Evolutionary conservation across 2,113 vertebrate species (phyloP).

Genomic region (Paraplagusia blochii): DNA sequence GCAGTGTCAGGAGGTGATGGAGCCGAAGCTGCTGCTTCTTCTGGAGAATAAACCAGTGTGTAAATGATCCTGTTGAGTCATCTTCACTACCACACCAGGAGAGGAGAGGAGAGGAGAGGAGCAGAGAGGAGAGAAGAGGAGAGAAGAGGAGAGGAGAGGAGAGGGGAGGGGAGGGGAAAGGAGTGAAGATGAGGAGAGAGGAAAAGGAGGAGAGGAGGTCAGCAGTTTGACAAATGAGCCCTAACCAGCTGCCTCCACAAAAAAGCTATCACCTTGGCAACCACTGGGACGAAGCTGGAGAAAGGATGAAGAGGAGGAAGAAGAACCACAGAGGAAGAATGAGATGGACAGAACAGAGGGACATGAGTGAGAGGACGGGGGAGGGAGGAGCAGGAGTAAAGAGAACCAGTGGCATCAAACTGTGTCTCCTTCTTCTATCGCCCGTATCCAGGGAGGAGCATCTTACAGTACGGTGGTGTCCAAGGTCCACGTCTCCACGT

Average conservation of each 20-base stretch:
- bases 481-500: too few relatives aligned
- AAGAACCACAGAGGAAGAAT: neutral
- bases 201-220: conserved; percentile 32
- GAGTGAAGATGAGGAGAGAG: neutral
- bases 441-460: too few relatives aligned
- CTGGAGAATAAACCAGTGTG: neutral
- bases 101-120: neutral
- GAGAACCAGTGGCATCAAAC: neutral
- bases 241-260: conserved; percentile 59
- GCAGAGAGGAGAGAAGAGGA: neutral
- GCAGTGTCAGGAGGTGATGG: neutral
- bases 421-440: conserved; percentile 6
- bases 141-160: too few relatives aligned
- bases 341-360: neutral
- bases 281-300: conserved; percentile 36
- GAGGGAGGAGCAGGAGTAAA: neutral
- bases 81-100: conserved; percentile 1
- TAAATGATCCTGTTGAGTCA: conserved; percentile 13
- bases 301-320: neutral
- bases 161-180: neutral
- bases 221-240: conserved; percentile 56
- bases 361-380: conserved; percentile 16
- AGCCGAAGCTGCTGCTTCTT: neutral
- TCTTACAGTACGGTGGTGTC: too few relatives aligned
- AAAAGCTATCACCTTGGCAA: conserved; percentile 58